Conservation (phyloP, 2,888 invertebrate genomes). For the Andrena bicolor region DNA sequence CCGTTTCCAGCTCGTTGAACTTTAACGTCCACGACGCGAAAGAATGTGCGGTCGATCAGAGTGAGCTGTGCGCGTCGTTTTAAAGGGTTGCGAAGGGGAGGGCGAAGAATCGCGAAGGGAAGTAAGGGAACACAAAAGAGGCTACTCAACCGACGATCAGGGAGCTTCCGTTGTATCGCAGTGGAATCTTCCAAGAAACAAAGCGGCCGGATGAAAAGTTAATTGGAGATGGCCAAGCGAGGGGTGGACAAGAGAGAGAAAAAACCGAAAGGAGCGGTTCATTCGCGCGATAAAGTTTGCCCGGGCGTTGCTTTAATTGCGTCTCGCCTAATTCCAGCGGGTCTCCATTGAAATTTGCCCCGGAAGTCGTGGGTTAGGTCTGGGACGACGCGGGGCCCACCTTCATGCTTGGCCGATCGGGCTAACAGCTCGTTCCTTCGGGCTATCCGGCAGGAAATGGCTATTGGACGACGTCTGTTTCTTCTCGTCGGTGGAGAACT, state of each 20-base stretch:
- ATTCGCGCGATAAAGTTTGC: slow-evolving; percentile 52
- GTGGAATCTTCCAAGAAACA: slow-evolving; percentile 27
- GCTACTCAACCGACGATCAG: neutral
- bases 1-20: neutral
- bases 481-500: neutral
- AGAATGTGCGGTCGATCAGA: neutral
- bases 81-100: neutral
- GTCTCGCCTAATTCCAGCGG: slow-evolving; percentile 40
- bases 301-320: slow-evolving; percentile 52
- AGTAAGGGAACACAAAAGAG: neutral
- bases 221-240: slow-evolving; percentile 29
- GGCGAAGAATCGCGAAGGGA: neutral
- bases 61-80: too few relatives aligned
- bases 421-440: slow-evolving; percentile 37
- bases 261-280: slow-evolving; percentile 24
- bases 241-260: slow-evolving; percentile 9
- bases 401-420: slow-evolving; percentile 33
- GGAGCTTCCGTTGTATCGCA: slow-evolving; percentile 11
- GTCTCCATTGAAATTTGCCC: slow-evolving; percentile 40
- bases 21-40: neutral
- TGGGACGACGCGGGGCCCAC: slow-evolving; percentile 7
- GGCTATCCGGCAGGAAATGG: neutral
- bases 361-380: slow-evolving; percentile 8
- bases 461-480: neutral
- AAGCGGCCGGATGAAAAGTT: slow-evolving; percentile 35